These are phyloP conservation scores for Channallabes apus DNA, from an alignment of 2,797 vertebrate species.

Conservation along the genomic window DNA sequence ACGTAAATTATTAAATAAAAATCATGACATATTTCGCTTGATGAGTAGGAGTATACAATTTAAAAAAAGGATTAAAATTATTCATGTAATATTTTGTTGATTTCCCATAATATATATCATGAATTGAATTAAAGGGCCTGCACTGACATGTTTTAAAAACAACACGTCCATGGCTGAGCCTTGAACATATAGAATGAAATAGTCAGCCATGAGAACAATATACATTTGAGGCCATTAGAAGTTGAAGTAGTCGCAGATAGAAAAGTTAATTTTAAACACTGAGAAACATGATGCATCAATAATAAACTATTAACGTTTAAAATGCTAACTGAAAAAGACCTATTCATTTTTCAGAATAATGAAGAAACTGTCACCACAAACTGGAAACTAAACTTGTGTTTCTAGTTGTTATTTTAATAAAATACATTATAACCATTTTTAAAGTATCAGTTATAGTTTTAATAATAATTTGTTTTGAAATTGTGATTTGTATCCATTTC, in stretches of 20 bases:
- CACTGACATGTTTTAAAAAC: no score
- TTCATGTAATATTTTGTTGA: no score
- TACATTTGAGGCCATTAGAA: constrained; percentile 2
- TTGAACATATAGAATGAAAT: no score
- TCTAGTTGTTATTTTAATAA: not conserved
- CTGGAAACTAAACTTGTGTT: not conserved
- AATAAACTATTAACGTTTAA: constrained; percentile 15
- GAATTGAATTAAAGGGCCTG: no score
- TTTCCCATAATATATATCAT: no score
- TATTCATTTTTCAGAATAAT: not conserved
- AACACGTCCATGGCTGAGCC: no score
- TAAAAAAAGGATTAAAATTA: no score
- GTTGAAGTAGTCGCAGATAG: constrained; percentile 20
- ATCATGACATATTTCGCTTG: no score
- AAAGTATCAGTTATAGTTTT: no score
- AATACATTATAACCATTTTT: not conserved
- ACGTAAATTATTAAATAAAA: no score
- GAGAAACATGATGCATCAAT: constrained; percentile 11
- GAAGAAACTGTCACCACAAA: not conserved
- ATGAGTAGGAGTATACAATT: no score
- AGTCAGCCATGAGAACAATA: constrained; percentile 33
- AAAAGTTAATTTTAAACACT: constrained; percentile 31
- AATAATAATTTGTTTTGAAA: no score
- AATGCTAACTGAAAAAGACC: constrained; percentile 10
- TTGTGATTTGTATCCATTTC: not conserved